Base-by-base conservation (phyloP, 2,888 invertebrate genomes). In the Aethes cnicana region DNA sequence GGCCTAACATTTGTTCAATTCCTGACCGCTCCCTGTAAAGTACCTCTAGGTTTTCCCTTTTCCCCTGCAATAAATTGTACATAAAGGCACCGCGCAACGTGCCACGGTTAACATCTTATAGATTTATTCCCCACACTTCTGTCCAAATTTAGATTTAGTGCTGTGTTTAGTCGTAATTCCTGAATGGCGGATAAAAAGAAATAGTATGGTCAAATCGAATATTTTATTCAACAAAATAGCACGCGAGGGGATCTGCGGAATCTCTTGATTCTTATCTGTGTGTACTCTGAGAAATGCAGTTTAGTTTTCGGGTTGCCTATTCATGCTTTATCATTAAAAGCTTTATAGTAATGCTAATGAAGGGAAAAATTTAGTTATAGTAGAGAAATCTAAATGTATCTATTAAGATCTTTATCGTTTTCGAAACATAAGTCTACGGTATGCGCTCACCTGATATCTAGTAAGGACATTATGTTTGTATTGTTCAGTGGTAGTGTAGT, bases 81-180 rank as follows among this genome's bases (percentile, higher is more conserved):
- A 82, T 82, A 83, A 82, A 81, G 77, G 77, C 72, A 68, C 70
- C 74, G 71, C 74, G 77, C 81, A 74, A 72, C 81, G 76, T 81
- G 83, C 84, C 88, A 86, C 86, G 88, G 85, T 86, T 84, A 86
- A 75, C 85, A 85, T 86, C 81, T 79, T 78, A 78, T 81, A 76
- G 81, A 88, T 88, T 87, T 88, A 87, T 87, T 72, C 70, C 84
- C 82, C 77, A 78, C 82, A 86, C 82, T 86, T 83, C 81, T 86
- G 82, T 84, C 86, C 78, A 85, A 85, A 88, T 87, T 85, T 85
- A 84, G 86, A 87, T 88, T 85, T 86, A 87, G 77, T 84, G 79
- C 81, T 82, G 83, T 82, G 80, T 80, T 80, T 78, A 73, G 72
- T 68, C 68, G 76, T 84, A 81, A 79, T 68, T 83, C 78, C 80